These are phyloP conservation scores for Meloidogyne hapla DNA, from an alignment of 1,140 invertebrate genomes.

Conservation along the genomic window DNA sequence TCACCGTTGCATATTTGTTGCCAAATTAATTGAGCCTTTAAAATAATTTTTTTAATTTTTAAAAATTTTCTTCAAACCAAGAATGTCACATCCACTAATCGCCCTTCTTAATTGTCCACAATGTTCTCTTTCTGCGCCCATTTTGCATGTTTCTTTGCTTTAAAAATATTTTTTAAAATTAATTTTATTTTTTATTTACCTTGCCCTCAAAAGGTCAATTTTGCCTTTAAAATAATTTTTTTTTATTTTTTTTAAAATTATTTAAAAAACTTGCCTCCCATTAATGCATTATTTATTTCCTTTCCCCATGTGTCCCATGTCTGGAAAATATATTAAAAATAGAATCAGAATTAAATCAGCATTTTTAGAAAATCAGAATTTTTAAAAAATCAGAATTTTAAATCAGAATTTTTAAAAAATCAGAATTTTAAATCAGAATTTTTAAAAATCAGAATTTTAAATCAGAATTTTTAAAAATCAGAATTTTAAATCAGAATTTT, in stretches of 20 bases:
- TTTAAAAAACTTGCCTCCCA: conserved; percentile 31
- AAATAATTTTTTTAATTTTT: too few species aligned
- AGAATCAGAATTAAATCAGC: not conserved
- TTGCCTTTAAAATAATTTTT: conserved; percentile 31
- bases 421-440: too few species aligned
- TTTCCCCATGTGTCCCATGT: conserved; percentile 63
- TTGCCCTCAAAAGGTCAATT: conserved; percentile 60
- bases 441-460: not conserved
- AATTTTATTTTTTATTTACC: conserved; percentile 30
- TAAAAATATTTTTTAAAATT: conserved; percentile 31
- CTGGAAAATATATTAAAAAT: not conserved
- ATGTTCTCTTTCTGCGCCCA: conserved; percentile 60
- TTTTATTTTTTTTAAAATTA: not conserved
- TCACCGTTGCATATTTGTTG: conserved; percentile 51
- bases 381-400: too few species aligned
- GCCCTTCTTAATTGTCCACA: conserved; percentile 55
- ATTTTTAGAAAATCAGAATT: not conserved
- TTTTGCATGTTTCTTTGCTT: conserved; percentile 63
- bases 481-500: not conserved
- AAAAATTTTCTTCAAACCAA: conserved; percentile 26
- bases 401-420: too few species aligned
- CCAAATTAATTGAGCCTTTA: conserved; percentile 54
- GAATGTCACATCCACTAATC: conserved; percentile 58
- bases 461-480: not conserved
- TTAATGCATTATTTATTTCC: conserved; percentile 56